Conservation (phyloP, 2,888 invertebrate genomes). For the Corythucha ciliata region DNA sequence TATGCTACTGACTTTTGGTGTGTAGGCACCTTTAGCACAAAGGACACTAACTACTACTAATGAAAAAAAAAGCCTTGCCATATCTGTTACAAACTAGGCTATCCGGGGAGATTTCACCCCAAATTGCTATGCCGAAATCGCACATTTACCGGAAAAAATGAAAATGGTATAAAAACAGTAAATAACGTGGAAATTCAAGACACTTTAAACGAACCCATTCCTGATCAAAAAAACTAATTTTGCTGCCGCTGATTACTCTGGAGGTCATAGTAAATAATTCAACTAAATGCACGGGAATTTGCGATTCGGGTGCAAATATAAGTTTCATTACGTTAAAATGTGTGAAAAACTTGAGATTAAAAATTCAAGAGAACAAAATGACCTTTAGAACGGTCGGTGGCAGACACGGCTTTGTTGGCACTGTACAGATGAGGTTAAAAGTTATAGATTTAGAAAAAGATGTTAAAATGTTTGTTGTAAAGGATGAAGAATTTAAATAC, state of each 20-base stretch:
- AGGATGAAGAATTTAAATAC: constrained; percentile 6
- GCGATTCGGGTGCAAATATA: neutral
- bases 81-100: neutral
- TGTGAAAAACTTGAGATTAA: neutral
- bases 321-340: neutral
- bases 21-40: too few relatives aligned
- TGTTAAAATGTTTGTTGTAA: neutral
- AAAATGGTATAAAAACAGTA: constrained; percentile 4
- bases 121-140: constrained; percentile 2
- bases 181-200: constrained; percentile 5
- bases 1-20: too few relatives aligned
- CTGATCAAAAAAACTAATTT: neutral
- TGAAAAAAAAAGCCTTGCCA: neutral
- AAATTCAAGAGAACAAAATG: neutral
- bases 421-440: too few relatives aligned
- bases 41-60: too few relatives aligned
- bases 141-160: neutral
- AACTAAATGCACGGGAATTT: neutral
- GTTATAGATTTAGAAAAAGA: neutral
- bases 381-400: constrained; percentile 6
- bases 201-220: neutral
- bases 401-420: neutral
- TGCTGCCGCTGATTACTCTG: neutral
- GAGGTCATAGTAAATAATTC: too few relatives aligned
- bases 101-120: neutral